Percentiles rank a stretch among this genome's conserved stretches.
Evolutionary conservation across 2,113 vertebrate genomes (phyloP).

Genomic region (Raja brachyura): DNA sequence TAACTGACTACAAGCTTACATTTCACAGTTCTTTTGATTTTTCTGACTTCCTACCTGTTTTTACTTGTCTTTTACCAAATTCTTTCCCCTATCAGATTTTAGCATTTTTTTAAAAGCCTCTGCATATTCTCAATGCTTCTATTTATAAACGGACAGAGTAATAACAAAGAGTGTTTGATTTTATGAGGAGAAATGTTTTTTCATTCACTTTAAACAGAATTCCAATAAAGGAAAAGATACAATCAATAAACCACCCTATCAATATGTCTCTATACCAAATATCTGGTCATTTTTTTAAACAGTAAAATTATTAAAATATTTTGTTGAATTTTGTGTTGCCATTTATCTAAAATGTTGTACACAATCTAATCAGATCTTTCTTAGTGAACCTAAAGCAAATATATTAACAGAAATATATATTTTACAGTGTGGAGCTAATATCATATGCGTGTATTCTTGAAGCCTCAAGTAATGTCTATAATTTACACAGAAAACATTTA

Average conservation of each 20-base stretch:
- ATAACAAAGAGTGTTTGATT: conserved; percentile 30
- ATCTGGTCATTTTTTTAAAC: conserved; percentile 4
- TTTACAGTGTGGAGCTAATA: neutral
- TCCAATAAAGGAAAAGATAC: conserved; percentile 30
- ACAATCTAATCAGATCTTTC: neutral
- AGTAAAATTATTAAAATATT: conserved; percentile 24
- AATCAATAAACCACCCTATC: conserved; percentile 22
- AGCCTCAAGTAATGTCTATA: neutral
- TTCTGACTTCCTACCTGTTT: neutral
- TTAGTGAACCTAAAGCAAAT: conserved; percentile 17
- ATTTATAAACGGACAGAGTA: neutral
- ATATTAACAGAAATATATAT: neutral
- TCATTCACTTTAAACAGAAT: neutral
- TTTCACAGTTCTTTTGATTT: neutral
- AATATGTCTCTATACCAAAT: neutral
- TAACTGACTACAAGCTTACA: neutral
- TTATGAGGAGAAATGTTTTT: neutral
- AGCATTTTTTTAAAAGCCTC: neutral
- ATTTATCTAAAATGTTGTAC: neutral
- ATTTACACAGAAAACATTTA: neutral
- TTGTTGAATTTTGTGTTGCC: neutral
- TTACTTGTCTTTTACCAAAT: conserved; percentile 13
- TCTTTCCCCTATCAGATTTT: neutral
- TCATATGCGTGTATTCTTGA: neutral
- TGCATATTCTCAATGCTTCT: neutral